Conservation (phyloP, 2,888 invertebrate genomes). For the Syritta pipiens region DNA sequence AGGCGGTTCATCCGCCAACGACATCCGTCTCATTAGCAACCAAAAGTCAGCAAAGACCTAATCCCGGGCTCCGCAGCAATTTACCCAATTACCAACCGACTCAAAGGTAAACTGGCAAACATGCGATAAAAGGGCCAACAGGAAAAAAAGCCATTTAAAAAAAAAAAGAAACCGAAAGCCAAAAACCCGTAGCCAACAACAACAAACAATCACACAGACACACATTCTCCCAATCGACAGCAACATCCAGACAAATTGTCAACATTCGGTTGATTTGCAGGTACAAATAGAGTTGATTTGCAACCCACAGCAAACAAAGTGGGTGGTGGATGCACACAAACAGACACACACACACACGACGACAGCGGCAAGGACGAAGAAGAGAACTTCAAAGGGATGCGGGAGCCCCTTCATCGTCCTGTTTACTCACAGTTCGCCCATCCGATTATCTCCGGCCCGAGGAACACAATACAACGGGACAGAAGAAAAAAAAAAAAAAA, state of each 20-base stretch:
- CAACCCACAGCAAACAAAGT: conserved; percentile 42
- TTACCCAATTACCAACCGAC: conserved; percentile 68
- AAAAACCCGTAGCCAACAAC: too few species aligned
- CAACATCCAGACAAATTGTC: conserved; percentile 66
- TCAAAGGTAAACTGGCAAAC: conserved; percentile 67
- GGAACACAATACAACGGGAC: not conserved
- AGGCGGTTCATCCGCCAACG: conserved; percentile 17
- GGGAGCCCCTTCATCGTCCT: conserved; percentile 17
- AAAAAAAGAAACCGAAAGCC: conserved; percentile 5
- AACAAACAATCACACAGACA: conserved; percentile 24
- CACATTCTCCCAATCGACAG: not conserved
- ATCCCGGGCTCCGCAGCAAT: conserved; percentile 50
- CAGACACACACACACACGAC: not conserved
- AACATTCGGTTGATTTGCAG: conserved; percentile 68
- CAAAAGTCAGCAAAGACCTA: conserved; percentile 60
- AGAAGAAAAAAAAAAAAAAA: not conserved
- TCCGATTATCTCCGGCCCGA: conserved; percentile 38
- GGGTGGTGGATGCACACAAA: conserved; percentile 22
- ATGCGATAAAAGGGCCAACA: conserved; percentile 44
- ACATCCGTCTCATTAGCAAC: conserved; percentile 60
- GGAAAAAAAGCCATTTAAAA: conserved; percentile 51
- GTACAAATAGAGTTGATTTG: conserved; percentile 67
- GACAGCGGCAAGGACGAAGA: too few species aligned
- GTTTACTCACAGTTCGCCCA: conserved; percentile 45
- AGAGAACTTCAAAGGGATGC: conserved; percentile 57